Conservation (phyloP, 2,888 invertebrate species). For the Xiphydria camelus region DNA sequence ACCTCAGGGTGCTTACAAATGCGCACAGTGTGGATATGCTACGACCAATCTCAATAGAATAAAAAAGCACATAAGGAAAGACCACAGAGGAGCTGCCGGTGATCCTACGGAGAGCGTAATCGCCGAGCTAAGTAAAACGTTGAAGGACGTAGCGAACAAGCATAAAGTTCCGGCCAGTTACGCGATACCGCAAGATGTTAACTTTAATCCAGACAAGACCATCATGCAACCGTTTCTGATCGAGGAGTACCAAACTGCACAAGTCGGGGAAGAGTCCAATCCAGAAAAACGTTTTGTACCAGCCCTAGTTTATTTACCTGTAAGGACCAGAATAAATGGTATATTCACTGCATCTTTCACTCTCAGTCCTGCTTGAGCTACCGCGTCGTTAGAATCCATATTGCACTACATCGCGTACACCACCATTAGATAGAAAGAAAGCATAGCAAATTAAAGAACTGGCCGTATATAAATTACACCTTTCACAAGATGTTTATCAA, state of each 20-base stretch:
- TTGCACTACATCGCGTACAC: too few relatives aligned
- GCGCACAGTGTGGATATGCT: conserved; percentile 52
- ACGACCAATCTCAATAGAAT: conserved; percentile 53
- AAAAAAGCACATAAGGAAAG: conserved; percentile 59
- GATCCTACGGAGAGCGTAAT: conserved; percentile 55
- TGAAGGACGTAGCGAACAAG: conserved; percentile 62
- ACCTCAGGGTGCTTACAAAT: conserved; percentile 52
- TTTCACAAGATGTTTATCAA: too few relatives aligned
- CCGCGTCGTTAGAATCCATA: too few relatives aligned
- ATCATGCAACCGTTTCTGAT: conserved; percentile 94
- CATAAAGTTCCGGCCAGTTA: conserved; percentile 67
- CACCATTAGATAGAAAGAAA: too few relatives aligned
- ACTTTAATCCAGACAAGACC: conserved; percentile 62
- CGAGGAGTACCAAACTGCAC: conserved; percentile 66
- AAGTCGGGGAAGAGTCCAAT: conserved; percentile 37
- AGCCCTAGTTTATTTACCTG: conserved; percentile 92
- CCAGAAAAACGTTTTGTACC: conserved; percentile 73
- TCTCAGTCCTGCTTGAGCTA: conserved; percentile 87
- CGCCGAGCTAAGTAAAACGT: conserved; percentile 58
- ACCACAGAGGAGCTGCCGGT: conserved; percentile 54
- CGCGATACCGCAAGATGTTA: conserved; percentile 64
- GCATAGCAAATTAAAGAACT: too few relatives aligned
- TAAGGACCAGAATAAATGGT: conserved; percentile 82
- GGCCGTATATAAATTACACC: too few relatives aligned
- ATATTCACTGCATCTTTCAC: conserved; percentile 90